These are phyloP conservation scores for Sinelater perroti DNA, from an alignment of 2,888 invertebrate species.

Conservation along the genomic window DNA sequence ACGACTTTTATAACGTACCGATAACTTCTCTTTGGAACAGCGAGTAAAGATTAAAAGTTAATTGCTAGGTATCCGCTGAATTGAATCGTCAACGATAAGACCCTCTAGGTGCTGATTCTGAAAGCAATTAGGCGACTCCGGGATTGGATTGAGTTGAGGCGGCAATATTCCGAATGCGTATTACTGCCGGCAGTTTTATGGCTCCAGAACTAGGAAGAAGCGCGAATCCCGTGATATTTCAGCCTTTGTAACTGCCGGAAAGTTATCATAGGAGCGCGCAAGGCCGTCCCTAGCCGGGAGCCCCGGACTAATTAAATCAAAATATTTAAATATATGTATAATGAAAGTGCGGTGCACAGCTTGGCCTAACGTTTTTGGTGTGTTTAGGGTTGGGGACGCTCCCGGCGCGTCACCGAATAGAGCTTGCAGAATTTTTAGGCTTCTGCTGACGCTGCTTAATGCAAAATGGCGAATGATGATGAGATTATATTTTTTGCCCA, in stretches of 20 bases:
- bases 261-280: slow-evolving; percentile 5
- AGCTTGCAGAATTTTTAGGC: too few relatives aligned
- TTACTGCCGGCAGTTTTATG: too few relatives aligned
- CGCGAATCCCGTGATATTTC: slow-evolving; percentile 3
- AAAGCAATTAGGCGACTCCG: slow-evolving; percentile 12
- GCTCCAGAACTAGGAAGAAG: slow-evolving; percentile 4
- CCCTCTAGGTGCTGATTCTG: slow-evolving; percentile 17
- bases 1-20: too few relatives aligned
- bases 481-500: too few relatives aligned
- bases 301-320: slow-evolving; percentile 10
- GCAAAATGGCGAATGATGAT: too few relatives aligned
- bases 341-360: neutral
- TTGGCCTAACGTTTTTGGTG: slow-evolving; percentile 1
- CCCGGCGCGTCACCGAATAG: too few relatives aligned
- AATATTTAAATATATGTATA: slow-evolving; percentile 15
- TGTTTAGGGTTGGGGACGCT: neutral
- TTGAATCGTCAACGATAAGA: slow-evolving; percentile 20
- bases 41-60: slow-evolving; percentile 16
- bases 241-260: slow-evolving; percentile 15
- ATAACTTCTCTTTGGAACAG: slow-evolving; percentile 12
- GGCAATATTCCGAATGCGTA: too few relatives aligned
- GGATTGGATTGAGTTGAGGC: neutral
- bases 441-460: too few relatives aligned
- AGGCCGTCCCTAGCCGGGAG: neutral
- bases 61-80: slow-evolving; percentile 16